Percentiles rank a stretch among this genome's conserved stretches.
phyloP scores from a whole-genome alignment of 1,140 invertebrate species.

The Popillia japonica region DNA sequence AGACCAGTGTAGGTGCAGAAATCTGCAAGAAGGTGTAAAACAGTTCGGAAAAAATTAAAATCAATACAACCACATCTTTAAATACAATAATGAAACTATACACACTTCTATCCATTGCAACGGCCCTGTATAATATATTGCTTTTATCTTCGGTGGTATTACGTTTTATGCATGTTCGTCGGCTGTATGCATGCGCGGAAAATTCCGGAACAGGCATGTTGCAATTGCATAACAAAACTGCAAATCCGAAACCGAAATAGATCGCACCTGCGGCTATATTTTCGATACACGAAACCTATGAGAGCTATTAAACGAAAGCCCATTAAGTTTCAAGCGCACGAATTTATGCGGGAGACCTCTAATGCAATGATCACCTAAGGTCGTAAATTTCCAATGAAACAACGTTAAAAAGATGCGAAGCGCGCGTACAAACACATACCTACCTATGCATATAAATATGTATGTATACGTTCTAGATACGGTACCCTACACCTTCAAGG shows the following conservation, averaged over 20 bases:
- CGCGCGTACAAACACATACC: neutral
- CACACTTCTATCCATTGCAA: neutral
- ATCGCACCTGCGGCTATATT: constrained; percentile 44
- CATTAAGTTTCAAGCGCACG: constrained; percentile 39
- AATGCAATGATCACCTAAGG: constrained; percentile 39
- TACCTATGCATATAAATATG: too few relatives aligned
- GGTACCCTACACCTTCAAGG: too few relatives aligned
- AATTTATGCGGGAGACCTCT: constrained; percentile 36
- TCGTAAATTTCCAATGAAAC: constrained; percentile 37
- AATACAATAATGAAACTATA: too few relatives aligned
- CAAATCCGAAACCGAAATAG: constrained; percentile 40
- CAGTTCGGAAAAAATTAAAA: too few relatives aligned
- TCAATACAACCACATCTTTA: too few relatives aligned
- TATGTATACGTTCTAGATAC: too few relatives aligned
- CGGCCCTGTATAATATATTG: neutral
- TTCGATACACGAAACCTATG: constrained; percentile 41
- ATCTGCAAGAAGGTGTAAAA: too few relatives aligned
- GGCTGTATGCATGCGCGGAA: neutral
- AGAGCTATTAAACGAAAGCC: constrained; percentile 30
- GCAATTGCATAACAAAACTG: constrained; percentile 21
- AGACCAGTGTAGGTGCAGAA: too few relatives aligned
- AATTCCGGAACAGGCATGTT: constrained; percentile 8
- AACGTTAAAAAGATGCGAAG: neutral
- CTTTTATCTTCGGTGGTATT: constrained; percentile 4
- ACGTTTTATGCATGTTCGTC: neutral